phyloP scores from a whole-genome alignment of 1,140 invertebrate species.

The Drosophila rufa region DNA sequence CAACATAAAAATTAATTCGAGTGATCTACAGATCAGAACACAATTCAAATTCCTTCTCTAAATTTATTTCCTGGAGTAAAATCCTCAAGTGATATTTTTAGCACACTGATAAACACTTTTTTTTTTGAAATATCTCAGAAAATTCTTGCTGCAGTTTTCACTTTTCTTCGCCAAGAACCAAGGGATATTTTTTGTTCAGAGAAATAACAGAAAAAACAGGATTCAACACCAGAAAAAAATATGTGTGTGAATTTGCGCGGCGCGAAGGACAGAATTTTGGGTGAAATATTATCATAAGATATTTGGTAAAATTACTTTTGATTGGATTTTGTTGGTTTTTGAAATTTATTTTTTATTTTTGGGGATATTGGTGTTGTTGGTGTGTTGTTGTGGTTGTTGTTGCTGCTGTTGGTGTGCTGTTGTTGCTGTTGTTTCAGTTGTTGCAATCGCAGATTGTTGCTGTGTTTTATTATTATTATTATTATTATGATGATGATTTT shows the following conservation, averaged over 20 bases:
- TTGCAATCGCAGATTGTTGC: conserved; percentile 13
- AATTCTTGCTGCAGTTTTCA: conserved; percentile 1
- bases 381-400: conserved; percentile 25
- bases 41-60: neutral
- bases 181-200: neutral
- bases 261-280: neutral
- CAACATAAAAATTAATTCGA: neutral
- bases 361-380: conserved; percentile 29
- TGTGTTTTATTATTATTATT: conserved; percentile 27
- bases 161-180: conserved; percentile 2
- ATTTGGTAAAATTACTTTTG: neutral
- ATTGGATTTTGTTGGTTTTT: conserved; percentile 29
- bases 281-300: neutral
- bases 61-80: neutral
- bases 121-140: neutral
- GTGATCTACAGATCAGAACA: neutral
- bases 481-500: neutral
- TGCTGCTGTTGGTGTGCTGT: conserved; percentile 36
- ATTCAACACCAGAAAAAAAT: conserved; percentile 17
- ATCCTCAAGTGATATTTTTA: conserved; percentile 3
- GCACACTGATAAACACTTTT: conserved; percentile 1
- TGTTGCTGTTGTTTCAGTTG: conserved; percentile 27
- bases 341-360: conserved; percentile 50
- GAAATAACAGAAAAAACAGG: conserved; percentile 7
- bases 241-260: neutral